Conservation (phyloP, 2,113 vertebrate genomes). For the Thryonomys swinderianus region DNA sequence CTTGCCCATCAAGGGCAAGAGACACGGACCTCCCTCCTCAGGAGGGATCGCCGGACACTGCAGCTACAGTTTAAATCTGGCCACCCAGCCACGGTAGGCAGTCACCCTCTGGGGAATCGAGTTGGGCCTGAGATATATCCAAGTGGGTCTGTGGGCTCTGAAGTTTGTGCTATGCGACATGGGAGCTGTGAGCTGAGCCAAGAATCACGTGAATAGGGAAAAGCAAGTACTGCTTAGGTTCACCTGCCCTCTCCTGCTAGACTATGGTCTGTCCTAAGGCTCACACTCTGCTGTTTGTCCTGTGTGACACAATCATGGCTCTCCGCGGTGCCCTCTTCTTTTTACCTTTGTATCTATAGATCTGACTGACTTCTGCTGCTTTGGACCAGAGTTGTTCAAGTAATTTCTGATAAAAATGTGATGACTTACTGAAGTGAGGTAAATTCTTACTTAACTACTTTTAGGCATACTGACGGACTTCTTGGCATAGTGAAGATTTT, state of each 20-base stretch:
- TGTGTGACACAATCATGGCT: neutral
- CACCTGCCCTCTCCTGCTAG: neutral
- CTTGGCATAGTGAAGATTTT: neutral
- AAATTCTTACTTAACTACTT: conserved; percentile 6
- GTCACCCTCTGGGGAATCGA: neutral
- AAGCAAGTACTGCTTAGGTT: neutral
- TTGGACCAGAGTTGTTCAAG: neutral
- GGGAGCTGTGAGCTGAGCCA: neutral
- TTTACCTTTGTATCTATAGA: neutral
- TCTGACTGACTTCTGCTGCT: neutral
- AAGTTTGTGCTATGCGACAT: too few species aligned
- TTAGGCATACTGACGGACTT: neutral
- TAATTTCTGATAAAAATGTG: conserved; percentile 6
- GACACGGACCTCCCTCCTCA: neutral
- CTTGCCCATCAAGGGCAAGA: neutral
- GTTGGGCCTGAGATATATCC: neutral
- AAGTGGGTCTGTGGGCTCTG: neutral
- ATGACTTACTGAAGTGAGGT: neutral
- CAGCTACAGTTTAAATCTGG: neutral
- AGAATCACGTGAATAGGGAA: neutral
- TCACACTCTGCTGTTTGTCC: neutral
- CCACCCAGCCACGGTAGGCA: neutral
- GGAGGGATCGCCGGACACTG: neutral
- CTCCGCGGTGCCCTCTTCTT: neutral
- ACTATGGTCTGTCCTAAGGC: neutral